Evolutionary conservation across 2,113 vertebrate genomes (phyloP), one percentile per base, ranked within the genome.

Genomic region (Istiophorus platypterus): DNA sequence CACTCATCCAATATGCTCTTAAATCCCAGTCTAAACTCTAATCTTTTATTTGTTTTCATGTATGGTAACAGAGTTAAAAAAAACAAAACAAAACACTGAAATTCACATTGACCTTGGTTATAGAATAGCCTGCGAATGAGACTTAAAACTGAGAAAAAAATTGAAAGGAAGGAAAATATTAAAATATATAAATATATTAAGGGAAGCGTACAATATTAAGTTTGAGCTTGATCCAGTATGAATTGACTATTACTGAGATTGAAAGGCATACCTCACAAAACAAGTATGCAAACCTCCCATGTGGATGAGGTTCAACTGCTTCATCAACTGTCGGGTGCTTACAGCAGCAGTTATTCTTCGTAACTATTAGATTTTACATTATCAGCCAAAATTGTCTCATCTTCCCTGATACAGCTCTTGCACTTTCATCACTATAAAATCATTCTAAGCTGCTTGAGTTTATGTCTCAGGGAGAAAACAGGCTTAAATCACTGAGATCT

Each of bases 401-500:
- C n/a, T 29, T 61, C 31, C 39, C 41, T 4, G 3, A 27, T 29
- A 13, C 61, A 31, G 17, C 61, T 14, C 27, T 37, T 45, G 39
- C 41, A 39, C 62, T 73, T 66, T 45, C 41, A 29, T 56, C 49
- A 51, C 17, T 15, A 57, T 68, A 34, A 68, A 73, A 63, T 17
- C 37, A 47, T 67, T 45, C 29, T 5, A 31, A 24, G 52, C n/a
- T 29, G 57, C 63, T 51, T 63, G 29, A 79, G 34, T 74, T 79
- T 52, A 52, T 58, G 31, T 52, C 58, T 59, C 4, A 1, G 51
- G 54, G 59, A 72, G 34, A 69, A 72, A 85, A 31, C n/a, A 8
- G 39, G 20, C 14, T 47, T 81, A 75, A 71, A 78, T 79, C 76
- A 80, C 9, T 15, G 31, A 5, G 47, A 67, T 22, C 58, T 61